Evolutionary conservation across 1,140 invertebrate species (phyloP).

Genomic region (Macrobrachium nipponense): DNA sequence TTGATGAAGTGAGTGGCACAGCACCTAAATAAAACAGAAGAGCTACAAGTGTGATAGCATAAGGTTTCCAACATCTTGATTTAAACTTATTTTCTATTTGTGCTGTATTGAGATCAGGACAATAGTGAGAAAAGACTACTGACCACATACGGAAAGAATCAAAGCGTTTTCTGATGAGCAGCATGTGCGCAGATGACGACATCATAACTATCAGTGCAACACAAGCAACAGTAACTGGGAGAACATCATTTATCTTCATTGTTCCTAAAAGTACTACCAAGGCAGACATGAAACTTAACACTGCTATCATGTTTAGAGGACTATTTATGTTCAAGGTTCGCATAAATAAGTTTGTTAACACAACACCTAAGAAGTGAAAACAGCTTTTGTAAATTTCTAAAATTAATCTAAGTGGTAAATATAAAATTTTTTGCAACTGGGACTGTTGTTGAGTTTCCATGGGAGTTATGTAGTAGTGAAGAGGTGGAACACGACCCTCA

Average conservation of each 20-base stretch:
- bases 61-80: constrained; percentile 44
- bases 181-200: constrained; percentile 31
- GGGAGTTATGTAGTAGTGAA: constrained; percentile 78
- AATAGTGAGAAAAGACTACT: constrained; percentile 47
- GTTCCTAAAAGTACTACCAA: constrained; percentile 19
- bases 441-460: neutral
- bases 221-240: constrained; percentile 32
- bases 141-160: constrained; percentile 47
- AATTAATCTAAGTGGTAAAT: constrained; percentile 10
- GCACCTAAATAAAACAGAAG: constrained; percentile 42
- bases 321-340: constrained; percentile 2
- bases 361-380: constrained; percentile 46
- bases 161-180: constrained; percentile 40
- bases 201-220: constrained; percentile 45
- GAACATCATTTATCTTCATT: neutral
- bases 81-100: constrained; percentile 43
- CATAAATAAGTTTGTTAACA: constrained; percentile 11
- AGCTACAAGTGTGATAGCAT: constrained; percentile 12
- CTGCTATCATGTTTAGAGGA: neutral
- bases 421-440: constrained; percentile 67
- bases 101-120: constrained; percentile 34
- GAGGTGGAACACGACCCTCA: constrained; percentile 80
- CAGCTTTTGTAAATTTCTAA: constrained; percentile 2
- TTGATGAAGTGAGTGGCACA: constrained; percentile 31
- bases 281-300: constrained; percentile 10